Evolutionary conservation across 2,113 vertebrate species (phyloP), one percentile per base, ranked within the genome.

Genomic region (Todiramphus chloris): DNA sequence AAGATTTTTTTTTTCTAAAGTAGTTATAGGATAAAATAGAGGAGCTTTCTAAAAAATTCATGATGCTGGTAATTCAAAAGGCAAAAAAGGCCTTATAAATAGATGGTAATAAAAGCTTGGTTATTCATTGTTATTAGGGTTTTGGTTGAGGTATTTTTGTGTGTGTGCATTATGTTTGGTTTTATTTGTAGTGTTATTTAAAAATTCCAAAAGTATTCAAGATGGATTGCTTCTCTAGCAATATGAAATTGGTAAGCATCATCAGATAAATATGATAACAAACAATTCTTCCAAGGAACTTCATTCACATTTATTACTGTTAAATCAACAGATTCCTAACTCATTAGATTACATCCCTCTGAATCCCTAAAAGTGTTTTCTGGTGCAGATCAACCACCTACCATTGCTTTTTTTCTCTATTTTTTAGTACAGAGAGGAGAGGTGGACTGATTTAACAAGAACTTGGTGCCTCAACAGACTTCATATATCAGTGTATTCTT

Each of bases 221-320:
- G 78, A 63, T 35, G 0, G 1, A 46, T 89, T 24, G 2, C 7
- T 62, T 68, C n/a, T 68, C 0, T 2, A 79, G 5, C 5, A 79
- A 25, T 28, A 53, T 16, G 25, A 69, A 79, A 62, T 28, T 62
- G 6, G 1, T 39, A 64, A 21, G 3, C 9, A 75, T 79, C 53
- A 82, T 55, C 6, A 60, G 23, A 28, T 35, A 72, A 90, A 83
- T 16, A 21, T 27, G 4, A 39, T 48, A 83, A 23, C 11, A 50
- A 66, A 1, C 7, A 39, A 14, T 69, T 85, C 13, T 59, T 60
- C 10, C 27, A 6, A 33, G 39, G 30, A 83, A 41, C 12, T 31
- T 67, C 5, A 62, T 66, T 17, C 9, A 74, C 5, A 3, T 78
- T 72, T 30, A 25, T 13, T 74, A 17, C 51, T 44, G 6, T 46